Percentiles rank a stretch among this genome's conserved stretches.
These are phyloP conservation scores for Scatophagus argus DNA, from an alignment of 2,113 vertebrate genomes.

Conservation along the genomic window DNA sequence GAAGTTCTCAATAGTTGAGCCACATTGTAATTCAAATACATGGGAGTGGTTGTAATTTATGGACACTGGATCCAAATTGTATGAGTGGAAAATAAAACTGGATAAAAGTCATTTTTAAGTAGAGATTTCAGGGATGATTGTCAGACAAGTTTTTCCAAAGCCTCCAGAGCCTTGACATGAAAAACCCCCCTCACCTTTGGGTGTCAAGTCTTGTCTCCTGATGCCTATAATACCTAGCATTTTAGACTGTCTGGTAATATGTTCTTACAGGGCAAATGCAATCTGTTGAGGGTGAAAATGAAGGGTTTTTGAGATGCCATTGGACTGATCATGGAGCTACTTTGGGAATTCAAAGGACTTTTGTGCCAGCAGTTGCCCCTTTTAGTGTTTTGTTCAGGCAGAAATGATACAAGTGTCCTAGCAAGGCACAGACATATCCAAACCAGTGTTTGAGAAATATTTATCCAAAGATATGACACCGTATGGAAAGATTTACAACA, in stretches of 20 bases:
- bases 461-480: no score
- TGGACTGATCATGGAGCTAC: neutral
- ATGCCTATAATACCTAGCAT: conserved; percentile 8
- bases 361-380: neutral
- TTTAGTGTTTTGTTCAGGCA: neutral
- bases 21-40: neutral
- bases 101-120: conserved; percentile 16
- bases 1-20: neutral
- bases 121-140: conserved; percentile 38
- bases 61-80: neutral
- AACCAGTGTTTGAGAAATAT: no score
- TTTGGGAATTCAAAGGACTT: neutral
- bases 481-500: neutral
- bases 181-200: conserved; percentile 15
- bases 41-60: neutral
- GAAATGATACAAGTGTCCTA: neutral
- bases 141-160: conserved; percentile 3
- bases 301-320: neutral
- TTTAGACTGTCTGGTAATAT: neutral
- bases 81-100: neutral
- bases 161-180: conserved; percentile 15
- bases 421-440: neutral
- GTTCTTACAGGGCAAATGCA: neutral
- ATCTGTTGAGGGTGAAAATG: neutral
- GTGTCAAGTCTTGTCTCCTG: conserved; percentile 9